Conservation (phyloP, 2,888 invertebrate species). For the Phaedon cochleariae region DNA sequence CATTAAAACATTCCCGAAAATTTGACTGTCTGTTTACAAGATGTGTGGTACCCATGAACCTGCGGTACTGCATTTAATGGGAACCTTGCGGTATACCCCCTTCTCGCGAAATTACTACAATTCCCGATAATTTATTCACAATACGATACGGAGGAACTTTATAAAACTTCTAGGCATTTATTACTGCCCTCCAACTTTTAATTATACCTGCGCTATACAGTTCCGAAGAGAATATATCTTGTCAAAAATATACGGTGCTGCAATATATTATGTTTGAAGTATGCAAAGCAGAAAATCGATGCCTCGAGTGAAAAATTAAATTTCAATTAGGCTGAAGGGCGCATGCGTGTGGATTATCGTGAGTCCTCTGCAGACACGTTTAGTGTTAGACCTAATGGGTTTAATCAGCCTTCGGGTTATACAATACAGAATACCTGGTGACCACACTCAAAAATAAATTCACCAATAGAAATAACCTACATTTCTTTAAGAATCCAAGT, state of each 20-base stretch:
- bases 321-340: constrained; percentile 42
- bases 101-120: constrained; percentile 40
- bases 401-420: too few relatives aligned
- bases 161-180: constrained; percentile 39
- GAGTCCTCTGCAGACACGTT: too few relatives aligned
- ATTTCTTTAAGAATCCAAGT: too few relatives aligned
- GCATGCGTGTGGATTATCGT: not conserved
- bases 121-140: constrained; percentile 41
- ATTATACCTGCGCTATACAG: constrained; percentile 42
- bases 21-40: constrained; percentile 2
- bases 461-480: too few relatives aligned
- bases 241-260: constrained; percentile 45
- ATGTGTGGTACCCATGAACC: constrained; percentile 28
- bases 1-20: constrained; percentile 39
- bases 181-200: constrained; percentile 44
- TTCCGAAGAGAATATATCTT: constrained; percentile 42
- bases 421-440: too few relatives aligned
- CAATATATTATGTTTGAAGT: constrained; percentile 46
- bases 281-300: constrained; percentile 49
- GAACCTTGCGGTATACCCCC: constrained; percentile 30
- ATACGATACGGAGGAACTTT: constrained; percentile 37
- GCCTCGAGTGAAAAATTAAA: constrained; percentile 54
- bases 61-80: constrained; percentile 22
- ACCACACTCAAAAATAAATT: too few relatives aligned
- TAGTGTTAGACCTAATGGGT: too few relatives aligned